Evolutionary conservation across 2,888 invertebrate species (phyloP).

Genomic region (Melipona bicolor): DNA sequence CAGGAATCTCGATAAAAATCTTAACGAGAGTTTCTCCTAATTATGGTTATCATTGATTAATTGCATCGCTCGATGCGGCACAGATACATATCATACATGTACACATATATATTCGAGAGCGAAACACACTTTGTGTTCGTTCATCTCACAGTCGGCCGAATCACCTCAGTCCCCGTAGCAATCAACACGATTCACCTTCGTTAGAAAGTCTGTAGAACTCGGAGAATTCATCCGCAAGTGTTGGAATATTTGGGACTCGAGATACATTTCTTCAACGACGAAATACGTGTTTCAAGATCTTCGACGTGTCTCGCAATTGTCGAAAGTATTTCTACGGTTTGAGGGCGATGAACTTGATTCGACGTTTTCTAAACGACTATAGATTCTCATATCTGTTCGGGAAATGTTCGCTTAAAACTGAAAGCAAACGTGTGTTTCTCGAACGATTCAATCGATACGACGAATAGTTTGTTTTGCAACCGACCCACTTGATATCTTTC

Average conservation of each 20-base stretch:
- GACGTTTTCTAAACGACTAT: background rate
- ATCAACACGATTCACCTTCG: background rate
- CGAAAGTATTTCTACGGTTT: background rate
- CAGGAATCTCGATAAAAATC: conserved; percentile 72
- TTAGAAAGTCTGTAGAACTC: conserved; percentile 6
- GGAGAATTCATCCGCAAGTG: background rate
- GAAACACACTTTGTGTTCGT: background rate
- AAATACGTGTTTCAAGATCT: background rate
- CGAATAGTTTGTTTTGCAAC: background rate
- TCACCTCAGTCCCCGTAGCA: background rate
- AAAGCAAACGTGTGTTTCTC: background rate
- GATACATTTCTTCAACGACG: background rate
- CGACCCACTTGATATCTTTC: background rate
- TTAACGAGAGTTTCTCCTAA: conserved; percentile 68
- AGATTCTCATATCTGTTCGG: too few relatives aligned
- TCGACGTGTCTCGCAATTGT: background rate
- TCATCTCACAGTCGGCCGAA: conserved; percentile 37
- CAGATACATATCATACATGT: background rate
- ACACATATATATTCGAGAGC: too few relatives aligned
- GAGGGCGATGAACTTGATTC: background rate
- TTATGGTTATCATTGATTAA: conserved; percentile 73
- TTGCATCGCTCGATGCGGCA: conserved; percentile 52
- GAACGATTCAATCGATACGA: background rate
- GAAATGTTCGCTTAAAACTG: too few relatives aligned
- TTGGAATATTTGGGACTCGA: background rate